phyloP scores from a whole-genome alignment of 2,888 invertebrate genomes.

The Diaphora mendica region DNA sequence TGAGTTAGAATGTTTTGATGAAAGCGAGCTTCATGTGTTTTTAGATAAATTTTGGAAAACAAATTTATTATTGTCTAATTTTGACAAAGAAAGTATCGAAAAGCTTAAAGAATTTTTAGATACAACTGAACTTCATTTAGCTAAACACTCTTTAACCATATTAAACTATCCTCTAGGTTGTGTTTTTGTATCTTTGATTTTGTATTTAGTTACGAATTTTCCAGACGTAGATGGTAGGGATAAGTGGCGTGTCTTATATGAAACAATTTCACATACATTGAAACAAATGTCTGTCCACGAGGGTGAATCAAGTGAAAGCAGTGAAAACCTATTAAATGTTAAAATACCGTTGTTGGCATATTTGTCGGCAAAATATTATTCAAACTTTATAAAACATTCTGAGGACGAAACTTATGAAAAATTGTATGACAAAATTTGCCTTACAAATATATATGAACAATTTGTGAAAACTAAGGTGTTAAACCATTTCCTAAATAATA shows the following conservation, averaged over 20 bases:
- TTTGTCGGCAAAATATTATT: background rate
- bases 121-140: background rate
- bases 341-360: background rate
- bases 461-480: background rate
- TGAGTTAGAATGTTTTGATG: background rate
- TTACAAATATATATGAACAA: background rate
- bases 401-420: background rate
- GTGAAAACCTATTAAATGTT: background rate
- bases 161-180: background rate
- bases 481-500: background rate
- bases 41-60: constrained; percentile 13
- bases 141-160: background rate
- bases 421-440: background rate
- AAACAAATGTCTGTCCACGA: background rate
- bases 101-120: background rate
- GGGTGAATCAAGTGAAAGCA: background rate
- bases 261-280: background rate
- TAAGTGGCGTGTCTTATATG: background rate
- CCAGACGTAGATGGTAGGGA: background rate
- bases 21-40: background rate
- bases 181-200: background rate
- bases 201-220: constrained; percentile 5
- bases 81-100: constrained; percentile 14
- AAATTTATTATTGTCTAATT: constrained; percentile 12
- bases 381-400: background rate